Conservation (phyloP, 2,113 vertebrate species). For the Lophotis ruficrista region DNA sequence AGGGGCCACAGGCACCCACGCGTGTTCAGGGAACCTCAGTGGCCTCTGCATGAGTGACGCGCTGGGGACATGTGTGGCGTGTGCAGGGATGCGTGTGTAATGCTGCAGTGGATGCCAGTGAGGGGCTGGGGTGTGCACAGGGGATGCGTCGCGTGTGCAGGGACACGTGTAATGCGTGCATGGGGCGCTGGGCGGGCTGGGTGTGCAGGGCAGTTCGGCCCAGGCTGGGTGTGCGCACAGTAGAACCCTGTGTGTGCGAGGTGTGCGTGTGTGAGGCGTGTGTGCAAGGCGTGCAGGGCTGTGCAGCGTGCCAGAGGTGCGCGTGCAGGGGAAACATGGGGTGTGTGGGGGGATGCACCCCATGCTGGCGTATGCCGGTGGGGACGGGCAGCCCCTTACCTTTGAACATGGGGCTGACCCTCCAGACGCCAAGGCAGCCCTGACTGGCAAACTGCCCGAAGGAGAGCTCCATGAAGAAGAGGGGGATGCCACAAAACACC, state of each 20-base stretch:
- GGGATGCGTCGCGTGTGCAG: rapidly evolving
- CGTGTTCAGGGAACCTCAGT: background rate
- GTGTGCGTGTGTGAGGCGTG: background rate
- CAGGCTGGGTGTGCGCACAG: background rate
- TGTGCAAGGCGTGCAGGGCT: rapidly evolving
- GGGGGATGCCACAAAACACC: constrained; percentile 95
- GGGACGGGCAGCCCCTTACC: constrained; percentile 74
- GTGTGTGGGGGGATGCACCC: rapidly evolving
- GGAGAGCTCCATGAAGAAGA: constrained; percentile 98
- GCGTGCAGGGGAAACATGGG: rapidly evolving
- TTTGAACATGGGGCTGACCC: constrained; percentile 98
- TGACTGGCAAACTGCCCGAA: constrained; percentile 97
- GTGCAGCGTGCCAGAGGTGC: background rate
- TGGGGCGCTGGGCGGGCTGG: background rate
- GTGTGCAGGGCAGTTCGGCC: background rate
- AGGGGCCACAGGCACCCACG: rapidly evolving
- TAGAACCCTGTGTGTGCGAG: rapidly evolving
- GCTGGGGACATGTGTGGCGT: background rate
- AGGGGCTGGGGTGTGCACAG: background rate
- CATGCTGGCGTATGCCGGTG: rapidly evolving
- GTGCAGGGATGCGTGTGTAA: background rate
- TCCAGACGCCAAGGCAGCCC: constrained; percentile 97
- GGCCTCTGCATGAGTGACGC: background rate
- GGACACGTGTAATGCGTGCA: rapidly evolving
- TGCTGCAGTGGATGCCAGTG: background rate